phyloP scores from a whole-genome alignment of 2,797 vertebrate genomes.

The Emydoidea blandingii region DNA sequence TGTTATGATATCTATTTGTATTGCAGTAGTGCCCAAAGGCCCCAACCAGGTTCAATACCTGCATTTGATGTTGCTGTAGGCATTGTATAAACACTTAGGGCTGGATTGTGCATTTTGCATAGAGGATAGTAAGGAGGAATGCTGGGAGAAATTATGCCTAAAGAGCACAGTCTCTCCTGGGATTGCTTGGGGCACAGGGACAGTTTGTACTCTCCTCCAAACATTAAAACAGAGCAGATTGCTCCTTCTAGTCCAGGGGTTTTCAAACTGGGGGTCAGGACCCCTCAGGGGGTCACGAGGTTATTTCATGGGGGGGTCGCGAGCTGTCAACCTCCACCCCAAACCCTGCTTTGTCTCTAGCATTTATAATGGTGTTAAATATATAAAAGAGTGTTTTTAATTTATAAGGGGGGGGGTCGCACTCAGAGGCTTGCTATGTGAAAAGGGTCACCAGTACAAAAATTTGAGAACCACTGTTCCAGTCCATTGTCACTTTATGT shows the following conservation, averaged over 20 bases:
- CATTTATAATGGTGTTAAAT: too few species aligned
- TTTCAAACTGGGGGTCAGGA: too few species aligned
- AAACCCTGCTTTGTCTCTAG: too few species aligned
- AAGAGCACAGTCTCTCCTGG: not conserved
- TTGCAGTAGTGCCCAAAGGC: not conserved
- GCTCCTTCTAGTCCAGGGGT: not conserved
- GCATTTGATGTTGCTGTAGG: not conserved
- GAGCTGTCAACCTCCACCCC: too few species aligned
- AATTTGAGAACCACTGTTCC: too few species aligned
- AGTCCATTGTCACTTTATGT: not conserved
- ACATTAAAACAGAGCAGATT: not conserved
- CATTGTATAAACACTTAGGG: rapidly evolving
- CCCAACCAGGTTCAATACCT: not conserved
- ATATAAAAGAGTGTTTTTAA: too few species aligned
- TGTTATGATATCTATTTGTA: not conserved
- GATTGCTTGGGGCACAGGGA: not conserved
- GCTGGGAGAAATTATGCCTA: not conserved
- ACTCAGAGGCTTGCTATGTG: too few species aligned
- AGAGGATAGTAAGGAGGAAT: not conserved
- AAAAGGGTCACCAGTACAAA: too few species aligned
- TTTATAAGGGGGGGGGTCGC: too few species aligned
- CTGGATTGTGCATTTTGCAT: not conserved
- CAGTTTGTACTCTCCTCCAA: not conserved
- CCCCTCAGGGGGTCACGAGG: too few species aligned
- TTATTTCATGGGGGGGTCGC: too few species aligned